Evolutionary conservation across 2,797 vertebrate genomes (phyloP), one percentile per base, ranked within the genome.

Genomic region (Pelobates cultripes): DNA sequence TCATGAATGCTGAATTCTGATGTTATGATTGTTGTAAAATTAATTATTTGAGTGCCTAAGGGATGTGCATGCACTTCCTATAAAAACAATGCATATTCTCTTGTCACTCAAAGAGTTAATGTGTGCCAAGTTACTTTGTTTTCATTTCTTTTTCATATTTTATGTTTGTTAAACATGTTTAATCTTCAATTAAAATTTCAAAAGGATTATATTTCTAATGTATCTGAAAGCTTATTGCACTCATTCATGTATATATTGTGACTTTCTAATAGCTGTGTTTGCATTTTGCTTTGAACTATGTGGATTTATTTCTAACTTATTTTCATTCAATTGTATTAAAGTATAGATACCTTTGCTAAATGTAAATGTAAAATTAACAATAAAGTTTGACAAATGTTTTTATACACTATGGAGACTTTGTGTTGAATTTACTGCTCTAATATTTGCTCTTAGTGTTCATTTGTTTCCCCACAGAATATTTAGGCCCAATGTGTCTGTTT

Each of bases 311-410:
- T 92, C 84, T 87, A 87, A 85, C 88, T 92, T 92, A 92, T 93
- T 93, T 93, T 92, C 89, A 89, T 91, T 89, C 90, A 91, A 91
- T 92, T 82, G 89, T 91, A 92, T 92, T 88, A 89, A 92, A 68
- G 88, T 89, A 89, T 86, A 89, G 86, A 83, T 87, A 92, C 88
- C 86, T 93, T 92, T 91, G 87, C 89, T 93, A 93, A 91, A 93
- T 94, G 93, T 94, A 93, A 89, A 86, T 93, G 89, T 81, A 90
- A 92, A 93, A 90, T 90, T 91, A 89, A 93, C 92, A 94, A 94
- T 94, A 94, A 94, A 94, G 93, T 92, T 93, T 93, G 90, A 91
- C 88, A 94, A 93, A 91, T 94, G 89, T 93, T 94, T 51, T 94
- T 91, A 86, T 94, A 94, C 90, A 91, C 85, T 89, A 86, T 91